Evolutionary conservation across 2,888 invertebrate species (phyloP).

Genomic region (Drosophila subsilvestris): DNA sequence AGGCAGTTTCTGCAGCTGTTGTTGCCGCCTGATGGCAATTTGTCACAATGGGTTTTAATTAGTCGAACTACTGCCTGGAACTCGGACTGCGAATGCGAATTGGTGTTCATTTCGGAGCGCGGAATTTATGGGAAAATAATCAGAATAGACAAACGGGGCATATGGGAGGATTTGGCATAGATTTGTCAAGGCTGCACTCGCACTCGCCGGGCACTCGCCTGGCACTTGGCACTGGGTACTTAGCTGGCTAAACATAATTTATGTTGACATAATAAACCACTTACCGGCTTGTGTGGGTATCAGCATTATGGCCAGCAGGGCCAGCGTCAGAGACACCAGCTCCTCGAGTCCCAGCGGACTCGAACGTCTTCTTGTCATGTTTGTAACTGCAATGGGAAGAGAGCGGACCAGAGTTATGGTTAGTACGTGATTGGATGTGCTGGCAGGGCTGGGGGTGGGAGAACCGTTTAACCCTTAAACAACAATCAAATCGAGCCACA

Average conservation of each 20-base stretch:
- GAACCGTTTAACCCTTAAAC: constrained; percentile 70
- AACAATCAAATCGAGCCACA: constrained; percentile 74
- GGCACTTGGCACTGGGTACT: constrained; percentile 32
- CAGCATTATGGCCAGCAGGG: constrained; percentile 68
- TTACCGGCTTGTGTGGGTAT: constrained; percentile 82
- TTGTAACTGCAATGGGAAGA: constrained; percentile 67
- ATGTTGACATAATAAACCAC: constrained; percentile 81
- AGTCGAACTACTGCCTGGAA: constrained; percentile 35
- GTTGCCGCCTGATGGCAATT: constrained; percentile 73
- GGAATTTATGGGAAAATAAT: constrained; percentile 68
- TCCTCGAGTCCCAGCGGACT: constrained; percentile 84
- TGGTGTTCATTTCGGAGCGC: background rate
- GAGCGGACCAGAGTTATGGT: constrained; percentile 11
- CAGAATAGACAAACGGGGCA: constrained; percentile 44
- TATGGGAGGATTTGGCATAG: constrained; percentile 41
- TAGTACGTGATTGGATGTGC: constrained; percentile 29
- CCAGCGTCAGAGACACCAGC: constrained; percentile 77
- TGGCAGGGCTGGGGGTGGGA: background rate
- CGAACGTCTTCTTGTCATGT: constrained; percentile 83
- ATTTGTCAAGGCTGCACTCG: too few relatives aligned
- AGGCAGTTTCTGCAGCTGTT: constrained; percentile 47
- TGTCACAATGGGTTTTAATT: constrained; percentile 68
- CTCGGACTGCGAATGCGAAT: constrained; percentile 9
- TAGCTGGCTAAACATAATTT: constrained; percentile 69
- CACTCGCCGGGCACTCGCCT: background rate